Conservation (phyloP, 2,797 vertebrate species). For the Tympanoctomys barrerae region DNA sequence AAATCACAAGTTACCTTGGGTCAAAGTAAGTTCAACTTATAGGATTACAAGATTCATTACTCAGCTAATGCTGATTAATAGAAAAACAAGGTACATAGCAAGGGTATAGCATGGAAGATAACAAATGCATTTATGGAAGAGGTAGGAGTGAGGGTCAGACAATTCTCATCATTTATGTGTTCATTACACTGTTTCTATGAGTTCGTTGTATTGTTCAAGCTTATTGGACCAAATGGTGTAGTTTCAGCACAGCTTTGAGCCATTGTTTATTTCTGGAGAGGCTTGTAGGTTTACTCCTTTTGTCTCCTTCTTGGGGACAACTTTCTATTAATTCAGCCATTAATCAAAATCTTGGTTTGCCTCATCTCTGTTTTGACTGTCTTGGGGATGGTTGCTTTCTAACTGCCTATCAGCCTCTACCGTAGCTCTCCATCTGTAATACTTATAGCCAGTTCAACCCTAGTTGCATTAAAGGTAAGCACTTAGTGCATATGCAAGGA, state of each 20-base stretch:
- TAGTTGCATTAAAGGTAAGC: conserved; percentile 11
- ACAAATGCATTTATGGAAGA: neutral
- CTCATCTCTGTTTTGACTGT: neutral
- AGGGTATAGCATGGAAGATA: neutral
- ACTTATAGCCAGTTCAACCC: neutral
- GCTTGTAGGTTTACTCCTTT: neutral
- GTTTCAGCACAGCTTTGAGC: neutral
- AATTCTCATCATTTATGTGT: neutral
- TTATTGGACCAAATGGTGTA: neutral
- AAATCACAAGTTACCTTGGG: neutral
- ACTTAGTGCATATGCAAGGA: neutral
- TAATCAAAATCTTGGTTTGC: neutral
- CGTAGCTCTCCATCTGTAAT: neutral
- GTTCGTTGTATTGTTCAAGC: neutral
- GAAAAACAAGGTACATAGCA: neutral
- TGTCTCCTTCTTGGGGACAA: neutral
- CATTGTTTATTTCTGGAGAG: neutral
- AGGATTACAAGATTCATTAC: neutral
- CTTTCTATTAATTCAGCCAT: neutral
- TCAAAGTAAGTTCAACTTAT: neutral
- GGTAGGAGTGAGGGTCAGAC: neutral
- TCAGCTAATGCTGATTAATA: neutral
- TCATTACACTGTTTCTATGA: neutral
- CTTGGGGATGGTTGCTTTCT: neutral
- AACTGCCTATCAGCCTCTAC: neutral